A percentile compares a stretch with the other conserved stretches of the same genome.
Evolutionary conservation across 2,888 invertebrate species (phyloP).

Genomic region (Perdita meconis): DNA sequence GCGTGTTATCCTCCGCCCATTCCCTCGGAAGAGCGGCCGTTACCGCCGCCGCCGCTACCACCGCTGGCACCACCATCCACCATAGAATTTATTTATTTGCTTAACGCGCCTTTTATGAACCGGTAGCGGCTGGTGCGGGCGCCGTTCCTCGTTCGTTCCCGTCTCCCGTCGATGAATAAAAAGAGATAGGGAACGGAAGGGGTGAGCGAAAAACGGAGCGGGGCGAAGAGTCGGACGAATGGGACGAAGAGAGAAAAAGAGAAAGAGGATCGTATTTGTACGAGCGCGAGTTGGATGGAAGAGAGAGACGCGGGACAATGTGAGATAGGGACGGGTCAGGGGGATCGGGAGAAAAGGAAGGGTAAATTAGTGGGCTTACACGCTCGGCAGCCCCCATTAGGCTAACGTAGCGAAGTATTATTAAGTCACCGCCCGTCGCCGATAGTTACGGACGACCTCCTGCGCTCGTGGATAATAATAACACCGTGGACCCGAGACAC

Average conservation of each 20-base stretch:
- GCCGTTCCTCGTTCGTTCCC: slow-evolving; percentile 46
- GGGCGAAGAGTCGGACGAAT: slow-evolving; percentile 3
- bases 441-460: slow-evolving; percentile 77
- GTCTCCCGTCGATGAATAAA: slow-evolving; percentile 59
- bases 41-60: slow-evolving; percentile 19
- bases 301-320: slow-evolving; percentile 32
- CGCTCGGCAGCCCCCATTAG: slow-evolving; percentile 79
- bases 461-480: slow-evolving; percentile 75
- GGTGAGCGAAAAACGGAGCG: slow-evolving; percentile 6
- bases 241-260: slow-evolving; percentile 37
- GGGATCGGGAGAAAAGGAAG: slow-evolving; percentile 54
- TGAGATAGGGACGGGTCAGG: slow-evolving; percentile 22
- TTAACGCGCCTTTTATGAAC: slow-evolving; percentile 75
- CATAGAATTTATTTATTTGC: slow-evolving; percentile 73
- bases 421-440: slow-evolving; percentile 78
- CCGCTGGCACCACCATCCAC: slow-evolving; percentile 33
- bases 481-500: slow-evolving; percentile 61
- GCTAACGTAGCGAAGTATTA: slow-evolving; percentile 79
- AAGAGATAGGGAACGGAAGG: slow-evolving; percentile 30
- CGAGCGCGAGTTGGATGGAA: not conserved
- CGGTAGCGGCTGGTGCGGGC: slow-evolving; percentile 55
- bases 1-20: slow-evolving; percentile 21
- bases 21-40: slow-evolving; percentile 30
- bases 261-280: slow-evolving; percentile 19
- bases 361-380: slow-evolving; percentile 80